Conservation (phyloP, 2,888 invertebrate genomes). For the Drosophila neotestacea region DNA sequence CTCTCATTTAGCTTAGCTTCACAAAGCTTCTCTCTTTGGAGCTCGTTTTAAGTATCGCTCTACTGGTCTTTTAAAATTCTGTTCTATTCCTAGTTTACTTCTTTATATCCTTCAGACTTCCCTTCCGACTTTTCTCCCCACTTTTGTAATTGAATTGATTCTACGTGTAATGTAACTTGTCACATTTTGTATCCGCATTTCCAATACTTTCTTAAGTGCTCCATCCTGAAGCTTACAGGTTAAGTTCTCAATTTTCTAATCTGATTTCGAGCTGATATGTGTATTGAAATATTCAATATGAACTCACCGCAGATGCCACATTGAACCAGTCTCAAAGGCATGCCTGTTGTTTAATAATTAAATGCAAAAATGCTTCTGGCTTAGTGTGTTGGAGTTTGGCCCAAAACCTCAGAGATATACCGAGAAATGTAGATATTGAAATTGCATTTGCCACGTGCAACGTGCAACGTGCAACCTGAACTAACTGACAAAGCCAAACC, state of each 20-base stretch:
- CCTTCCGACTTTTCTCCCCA: not conserved
- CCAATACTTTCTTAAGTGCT: not conserved
- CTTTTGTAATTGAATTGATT: not conserved
- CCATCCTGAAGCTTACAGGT: not conserved
- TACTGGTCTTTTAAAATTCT: no score
- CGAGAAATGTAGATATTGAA: slow-evolving; percentile 40
- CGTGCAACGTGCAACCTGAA: slow-evolving; percentile 14
- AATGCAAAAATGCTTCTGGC: slow-evolving; percentile 35
- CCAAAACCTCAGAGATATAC: slow-evolving; percentile 7
- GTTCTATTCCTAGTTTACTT: no score
- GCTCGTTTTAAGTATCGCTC: no score
- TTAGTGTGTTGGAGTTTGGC: not conserved
- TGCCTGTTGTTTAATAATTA: slow-evolving; percentile 36
- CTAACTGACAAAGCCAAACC: slow-evolving; percentile 28
- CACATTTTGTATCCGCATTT: not conserved
- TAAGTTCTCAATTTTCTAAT: not conserved
- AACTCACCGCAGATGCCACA: slow-evolving; percentile 10
- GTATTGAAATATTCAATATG: slow-evolving; percentile 8
- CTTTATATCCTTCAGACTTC: no score
- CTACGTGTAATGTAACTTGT: no score
- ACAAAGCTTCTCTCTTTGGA: no score
- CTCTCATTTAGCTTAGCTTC: no score
- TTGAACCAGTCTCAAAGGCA: slow-evolving; percentile 2
- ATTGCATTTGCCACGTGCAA: slow-evolving; percentile 23
- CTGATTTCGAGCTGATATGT: not conserved